A percentile compares a stretch with the other conserved stretches of the same genome.
Evolutionary conservation across 2,113 vertebrate genomes (phyloP).

Genomic region (Ciconia stormi): DNA sequence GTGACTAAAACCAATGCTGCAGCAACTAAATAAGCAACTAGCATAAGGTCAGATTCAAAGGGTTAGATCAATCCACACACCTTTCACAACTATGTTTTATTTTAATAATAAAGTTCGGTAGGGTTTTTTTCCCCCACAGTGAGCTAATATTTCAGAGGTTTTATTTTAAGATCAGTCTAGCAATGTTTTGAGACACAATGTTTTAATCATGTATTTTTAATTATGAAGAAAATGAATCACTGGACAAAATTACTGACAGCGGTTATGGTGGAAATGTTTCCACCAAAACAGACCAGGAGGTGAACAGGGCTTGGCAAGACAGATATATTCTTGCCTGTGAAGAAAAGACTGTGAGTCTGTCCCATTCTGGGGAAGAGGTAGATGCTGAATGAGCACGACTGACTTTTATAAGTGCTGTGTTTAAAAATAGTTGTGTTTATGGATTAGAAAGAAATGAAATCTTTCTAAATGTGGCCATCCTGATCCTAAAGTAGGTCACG

Average conservation of each 20-base stretch:
- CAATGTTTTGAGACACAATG: neutral
- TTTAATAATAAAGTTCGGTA: neutral
- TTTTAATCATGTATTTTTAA: neutral
- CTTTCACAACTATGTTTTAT: neutral
- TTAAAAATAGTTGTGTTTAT: constrained; percentile 38
- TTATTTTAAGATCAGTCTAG: neutral
- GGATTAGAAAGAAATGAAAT: neutral
- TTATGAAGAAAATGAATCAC: neutral
- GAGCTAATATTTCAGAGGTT: neutral
- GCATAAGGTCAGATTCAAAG: neutral
- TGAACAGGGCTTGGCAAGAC: neutral
- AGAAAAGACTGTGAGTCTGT: neutral
- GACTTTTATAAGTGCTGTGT: neutral
- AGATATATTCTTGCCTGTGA: neutral
- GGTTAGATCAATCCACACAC: neutral
- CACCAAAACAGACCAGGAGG: neutral
- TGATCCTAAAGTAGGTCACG: neutral
- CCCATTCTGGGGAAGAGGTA: neutral
- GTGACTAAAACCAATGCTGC: neutral
- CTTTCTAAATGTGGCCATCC: constrained; percentile 4
- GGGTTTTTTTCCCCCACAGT: fast-evolving
- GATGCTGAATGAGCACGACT: neutral
- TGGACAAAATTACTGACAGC: neutral
- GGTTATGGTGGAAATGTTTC: neutral
- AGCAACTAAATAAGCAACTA: neutral